Evolutionary conservation across 2,888 invertebrate species (phyloP), one percentile per base, ranked within the genome.

Genomic region (Amphipyra berbera): DNA sequence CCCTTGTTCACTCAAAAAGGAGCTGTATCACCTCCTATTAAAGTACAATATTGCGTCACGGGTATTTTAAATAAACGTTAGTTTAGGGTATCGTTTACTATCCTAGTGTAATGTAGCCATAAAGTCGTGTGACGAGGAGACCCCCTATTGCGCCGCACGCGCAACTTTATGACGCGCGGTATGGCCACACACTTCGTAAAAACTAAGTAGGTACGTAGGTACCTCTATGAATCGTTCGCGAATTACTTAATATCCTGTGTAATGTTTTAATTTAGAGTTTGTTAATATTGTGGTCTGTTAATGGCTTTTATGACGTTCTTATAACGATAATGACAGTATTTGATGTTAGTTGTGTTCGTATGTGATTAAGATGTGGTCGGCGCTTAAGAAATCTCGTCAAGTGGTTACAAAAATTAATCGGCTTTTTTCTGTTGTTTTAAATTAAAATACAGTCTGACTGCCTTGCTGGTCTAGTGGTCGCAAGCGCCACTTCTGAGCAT

Each of bases 51-150:
- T 65, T 54, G 47, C 8, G 12, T 45, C 46, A 33, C 13, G 7
- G 7, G 14, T 44, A 6, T 53, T 52, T 35, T 38, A 48, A 58
- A 55, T 35, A 52, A 30, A 69, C 41, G 60, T 59, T 66, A 61
- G 69, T 76, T 75, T 73, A 76, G 75, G 82, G 78, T 83, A 76
- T 82, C 80, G 81, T 85, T 85, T 85, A 80, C 74, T 81, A 76
- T 81, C 73, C 70, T 64, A 78, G 68, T 74, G 80, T 83, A 81
- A 82, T 85, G 73, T 67, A 79, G 63, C 76, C 81, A 81, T 90
- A 90, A 90, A 91, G 85, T 83, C 79, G 77, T 81, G 84, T 86
- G 88, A 90, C 81, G 78, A 54, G 74, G 63, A 67, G 85, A 70
- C 87, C 87, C 81, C 87, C 87, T 73, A 79, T 59, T 8, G 79